Percentiles rank a stretch among this genome's conserved stretches.
These are phyloP conservation scores for Columba janthina DNA, from an alignment of 2,113 vertebrate species.

Conservation along the genomic window DNA sequence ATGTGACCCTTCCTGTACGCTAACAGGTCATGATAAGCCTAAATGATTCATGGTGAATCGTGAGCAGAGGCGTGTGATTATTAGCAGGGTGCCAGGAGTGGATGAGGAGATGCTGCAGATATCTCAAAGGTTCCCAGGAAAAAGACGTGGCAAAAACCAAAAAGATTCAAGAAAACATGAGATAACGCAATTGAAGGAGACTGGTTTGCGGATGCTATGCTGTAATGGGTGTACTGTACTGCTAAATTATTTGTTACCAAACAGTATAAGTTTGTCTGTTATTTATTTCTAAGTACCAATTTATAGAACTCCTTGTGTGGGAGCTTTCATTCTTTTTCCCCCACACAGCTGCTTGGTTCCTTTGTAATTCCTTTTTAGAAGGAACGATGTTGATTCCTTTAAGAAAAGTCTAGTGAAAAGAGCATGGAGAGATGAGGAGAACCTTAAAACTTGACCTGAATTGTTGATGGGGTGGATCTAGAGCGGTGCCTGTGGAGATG, in stretches of 20 bases:
- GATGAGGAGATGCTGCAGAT: not conserved
- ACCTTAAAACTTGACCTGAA: not conserved
- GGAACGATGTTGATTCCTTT: not conserved
- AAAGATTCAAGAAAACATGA: not conserved
- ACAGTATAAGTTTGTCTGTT: not conserved
- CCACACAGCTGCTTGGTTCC: not conserved
- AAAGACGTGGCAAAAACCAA: not conserved
- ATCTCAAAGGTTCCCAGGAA: not conserved
- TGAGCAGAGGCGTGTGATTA: not conserved
- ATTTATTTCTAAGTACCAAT: not conserved
- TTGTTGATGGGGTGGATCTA: not conserved
- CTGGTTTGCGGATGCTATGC: not conserved
- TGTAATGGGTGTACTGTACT: not conserved
- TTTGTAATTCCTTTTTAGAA: not conserved
- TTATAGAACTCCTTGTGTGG: not conserved
- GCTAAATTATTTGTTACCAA: not conserved
- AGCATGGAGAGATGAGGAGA: not conserved
- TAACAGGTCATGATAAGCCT: not conserved
- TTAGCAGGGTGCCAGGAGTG: not conserved
- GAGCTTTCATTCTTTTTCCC: not conserved
- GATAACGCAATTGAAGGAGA: not conserved
- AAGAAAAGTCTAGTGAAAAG: not conserved
- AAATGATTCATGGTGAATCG: not conserved
- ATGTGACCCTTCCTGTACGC: not conserved
- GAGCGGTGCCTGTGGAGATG: not conserved